Evolutionary conservation across 2,113 vertebrate species (phyloP), one percentile per base, ranked within the genome.

Genomic region (Dendrocopos noguchii): DNA sequence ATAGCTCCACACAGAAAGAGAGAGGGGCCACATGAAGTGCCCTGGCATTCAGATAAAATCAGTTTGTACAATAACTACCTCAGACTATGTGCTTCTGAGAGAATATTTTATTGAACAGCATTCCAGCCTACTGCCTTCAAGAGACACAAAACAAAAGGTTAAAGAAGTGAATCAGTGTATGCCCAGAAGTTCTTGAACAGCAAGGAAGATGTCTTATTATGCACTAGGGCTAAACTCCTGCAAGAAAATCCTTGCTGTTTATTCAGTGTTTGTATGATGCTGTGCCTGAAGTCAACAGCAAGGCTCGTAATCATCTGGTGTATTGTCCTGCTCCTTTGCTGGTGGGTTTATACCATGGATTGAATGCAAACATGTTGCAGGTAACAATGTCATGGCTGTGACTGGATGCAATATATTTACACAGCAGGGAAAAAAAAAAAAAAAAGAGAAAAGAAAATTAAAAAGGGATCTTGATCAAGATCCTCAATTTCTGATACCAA

Each of bases 11-110:
- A 15, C 17, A 39, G 57, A 68, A 7, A 1, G 53, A 68, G 36
- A 84, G 81, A 72, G 28, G 25, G 72, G n/a, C 27, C 55, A 85
- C 55, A 70, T 28, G 65, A 88, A 84, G 47, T 39, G 21, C 47
- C 78, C 72, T 82, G 64, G 78, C 67, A 87, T 87, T 80, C 88
- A 94, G 88, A 76, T 88, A 92, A 81, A 91, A 84, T 80, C 86
- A 65, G 57, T 72, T 90, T 78, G 59, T 80, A 80, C 44, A 72
- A 28, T 80, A 82, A 82, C 60, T 56, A 56, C 47, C 65, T 91
- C 60, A n/a, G 70, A 89, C 22, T 50, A 25, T 15, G 52, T 75
- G 46, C 25, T 89, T 94, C 56, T 76, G 52, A 92, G 55, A 71
- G 34, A 89, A 89, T 91, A 87, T 81, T 88, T 80, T 85, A 84